Base-by-base conservation (phyloP, 64 coral and sea anemone genomes). In the Catalaphyllia jardinei region DNA sequence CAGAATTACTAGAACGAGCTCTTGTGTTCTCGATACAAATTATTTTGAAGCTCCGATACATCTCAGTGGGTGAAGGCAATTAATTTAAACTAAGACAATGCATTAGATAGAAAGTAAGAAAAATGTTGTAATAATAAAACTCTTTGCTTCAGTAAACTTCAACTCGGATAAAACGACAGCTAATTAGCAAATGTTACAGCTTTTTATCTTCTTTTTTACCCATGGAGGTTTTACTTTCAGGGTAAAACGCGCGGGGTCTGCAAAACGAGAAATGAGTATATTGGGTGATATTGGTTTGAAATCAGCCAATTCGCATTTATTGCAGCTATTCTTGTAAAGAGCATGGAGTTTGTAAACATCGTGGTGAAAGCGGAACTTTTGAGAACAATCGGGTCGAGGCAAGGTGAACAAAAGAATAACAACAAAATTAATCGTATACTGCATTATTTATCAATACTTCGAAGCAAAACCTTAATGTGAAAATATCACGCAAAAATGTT, bases 301-400 rank as follows among this genome's bases (percentile, higher is more conserved):
- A 51, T 24, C 24, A 10, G 28, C 30, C 20, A 67, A 71, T 50
- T 18, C 61, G 27, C 25, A 67, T 71, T 51, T 50, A 71, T 49
- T 22, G 81, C 16, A 50, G 31, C 27, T 12, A 85, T 71, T 50
- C 18, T 35, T 9, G 81, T 46, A 62, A 27, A 16, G 20, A 31
- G 22, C 62, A 50, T 29, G n/a, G n/a, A 77, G 13, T 29, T 85
- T n/a, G 81, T 85, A 85, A 85, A 85, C 81, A 69, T 1, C 22
- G 24, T 20, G 27, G 62, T 24, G 22, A 85, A 80, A 85, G 62
- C 81, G 81, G 81, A 85, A 85, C 20, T 85, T 83, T 35, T 65
- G 8, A 28, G 81, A 71, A 85, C 63, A 85, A 85, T 65, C 9
- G 64, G 25, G 25, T 77, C 39, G 49, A 20, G 33, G 14, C 49